Conservation (phyloP, 2,888 invertebrate genomes). For the Nematopogon swammerdamellus region DNA sequence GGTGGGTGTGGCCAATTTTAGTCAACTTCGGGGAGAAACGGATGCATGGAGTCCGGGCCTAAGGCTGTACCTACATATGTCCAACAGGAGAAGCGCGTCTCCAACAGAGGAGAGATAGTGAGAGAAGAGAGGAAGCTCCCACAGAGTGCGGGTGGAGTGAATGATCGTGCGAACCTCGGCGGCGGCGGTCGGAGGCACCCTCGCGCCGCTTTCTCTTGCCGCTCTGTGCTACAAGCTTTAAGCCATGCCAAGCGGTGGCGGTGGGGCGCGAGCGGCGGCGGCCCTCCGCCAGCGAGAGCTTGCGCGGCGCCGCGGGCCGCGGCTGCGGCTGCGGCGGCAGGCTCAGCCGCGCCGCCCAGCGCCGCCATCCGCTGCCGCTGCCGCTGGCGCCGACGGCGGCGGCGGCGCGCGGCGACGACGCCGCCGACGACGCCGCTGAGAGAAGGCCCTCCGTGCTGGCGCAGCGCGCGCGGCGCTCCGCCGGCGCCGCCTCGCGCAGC, state of each 20-base stretch:
- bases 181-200: slow-evolving; percentile 1
- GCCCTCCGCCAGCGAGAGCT: background rate
- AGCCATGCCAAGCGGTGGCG: slow-evolving; percentile 1
- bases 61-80: too few species aligned
- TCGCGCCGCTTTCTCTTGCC: slow-evolving; percentile 3
- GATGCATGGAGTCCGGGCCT: too few species aligned
- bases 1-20: too few species aligned
- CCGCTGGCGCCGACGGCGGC: background rate
- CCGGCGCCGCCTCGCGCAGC: slow-evolving; percentile 30
- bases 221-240: background rate
- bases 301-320: slow-evolving; percentile 7
- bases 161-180: slow-evolving; percentile 2
- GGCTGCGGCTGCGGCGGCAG: slow-evolving; percentile 5
- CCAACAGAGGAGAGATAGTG: too few species aligned
- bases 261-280: background rate
- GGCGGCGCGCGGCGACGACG: background rate
- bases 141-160: background rate
- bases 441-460: too few species aligned
- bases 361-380: background rate
- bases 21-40: too few species aligned
- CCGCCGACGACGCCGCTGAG: background rate
- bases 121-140: background rate
- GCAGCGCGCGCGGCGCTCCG: slow-evolving; percentile 31
- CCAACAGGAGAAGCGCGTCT: too few species aligned
- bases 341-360: background rate